Evolutionary conservation across 2,113 vertebrate species (phyloP), one percentile per base, ranked within the genome.

Genomic region (Prionailurus bengalensis): DNA sequence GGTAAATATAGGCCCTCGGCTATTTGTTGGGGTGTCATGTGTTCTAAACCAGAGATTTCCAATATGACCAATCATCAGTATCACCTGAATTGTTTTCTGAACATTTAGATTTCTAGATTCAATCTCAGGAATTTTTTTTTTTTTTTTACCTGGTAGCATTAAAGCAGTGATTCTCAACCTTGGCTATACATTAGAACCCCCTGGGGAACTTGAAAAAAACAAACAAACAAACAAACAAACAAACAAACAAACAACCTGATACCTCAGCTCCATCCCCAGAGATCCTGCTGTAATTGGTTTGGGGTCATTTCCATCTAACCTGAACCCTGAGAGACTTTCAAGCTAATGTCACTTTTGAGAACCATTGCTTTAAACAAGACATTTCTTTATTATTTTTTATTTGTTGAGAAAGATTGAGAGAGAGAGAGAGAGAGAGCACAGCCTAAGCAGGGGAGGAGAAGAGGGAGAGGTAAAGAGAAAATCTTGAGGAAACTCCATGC

Each of bases 71-170:
- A 42, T 90, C 80, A 89, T 29, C 14, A 63, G 73, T 55, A 15
- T 85, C 31, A 33, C 82, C n/a, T 82, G 31, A 10, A n/a, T 65
- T 89, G 51, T 66, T 94, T 95, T 94, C n/a, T 76, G 79, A 61
- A 96, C 93, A 94, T 61, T 61, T 5, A 61, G 29, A 76, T 78
- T 95, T 95, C 33, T 33, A 94, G 16, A 90, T 11, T n/a, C 25
- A 96, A 23, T 2, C 2, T 42, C 3, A 39, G 63, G 29, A 89
- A 23, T 21, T 61, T 48, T 88, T 39, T 82, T 88, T 39, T 82
- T 78, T 79, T 58, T 89, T 51, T 25, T 0, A 51, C 13, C 76
- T 33, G 19, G 11, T 84, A 79, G 21, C 36, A 31, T 63, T 53
- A 89, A 89, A 80, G 1, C 68, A 70, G 45, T 83, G 17, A 82